Percentiles rank a stretch among this genome's conserved stretches.
These are phyloP conservation scores for Panurus biarmicus DNA, from an alignment of 2,113 vertebrate species.

Conservation along the genomic window DNA sequence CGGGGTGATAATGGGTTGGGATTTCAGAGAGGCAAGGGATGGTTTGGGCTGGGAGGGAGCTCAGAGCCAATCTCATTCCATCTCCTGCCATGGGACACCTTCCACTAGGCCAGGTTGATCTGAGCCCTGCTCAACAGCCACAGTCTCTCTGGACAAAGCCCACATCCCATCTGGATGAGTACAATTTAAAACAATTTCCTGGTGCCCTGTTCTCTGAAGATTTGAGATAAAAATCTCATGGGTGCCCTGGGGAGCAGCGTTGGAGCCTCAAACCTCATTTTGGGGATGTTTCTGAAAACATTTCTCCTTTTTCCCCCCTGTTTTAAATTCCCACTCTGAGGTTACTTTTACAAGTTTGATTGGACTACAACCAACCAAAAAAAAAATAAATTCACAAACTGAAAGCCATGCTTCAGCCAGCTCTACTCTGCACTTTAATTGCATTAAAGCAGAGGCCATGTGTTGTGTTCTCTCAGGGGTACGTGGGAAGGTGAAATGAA, in stretches of 20 bases:
- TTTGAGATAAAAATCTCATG: not conserved
- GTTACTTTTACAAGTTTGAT: slow-evolving; percentile 44
- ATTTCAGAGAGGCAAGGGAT: not conserved
- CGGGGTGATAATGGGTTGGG: not conserved
- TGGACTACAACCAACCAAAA: slow-evolving; percentile 7
- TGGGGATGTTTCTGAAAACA: slow-evolving; percentile 7
- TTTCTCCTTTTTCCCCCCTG: fast-evolving
- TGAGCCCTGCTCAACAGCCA: not conserved
- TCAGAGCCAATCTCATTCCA: not conserved
- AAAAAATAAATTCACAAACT: not conserved
- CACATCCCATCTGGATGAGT: not conserved
- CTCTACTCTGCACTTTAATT: slow-evolving; percentile 44
- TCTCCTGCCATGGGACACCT: not conserved
- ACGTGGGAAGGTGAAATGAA: slow-evolving; percentile 27
- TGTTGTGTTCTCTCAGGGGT: slow-evolving; percentile 14
- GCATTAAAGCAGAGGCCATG: slow-evolving; percentile 44
- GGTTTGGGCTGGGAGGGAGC: not conserved
- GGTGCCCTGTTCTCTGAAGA: not conserved
- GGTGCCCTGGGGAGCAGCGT: not conserved
- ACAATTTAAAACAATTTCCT: not conserved
- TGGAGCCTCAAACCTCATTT: not conserved
- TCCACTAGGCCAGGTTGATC: not conserved
- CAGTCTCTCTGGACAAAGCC: not conserved
- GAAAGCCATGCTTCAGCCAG: slow-evolving; percentile 41
- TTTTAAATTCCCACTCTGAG: not conserved